These are phyloP conservation scores for Vombatus ursinus DNA, from an alignment of 2,113 vertebrate genomes.

Conservation along the genomic window DNA sequence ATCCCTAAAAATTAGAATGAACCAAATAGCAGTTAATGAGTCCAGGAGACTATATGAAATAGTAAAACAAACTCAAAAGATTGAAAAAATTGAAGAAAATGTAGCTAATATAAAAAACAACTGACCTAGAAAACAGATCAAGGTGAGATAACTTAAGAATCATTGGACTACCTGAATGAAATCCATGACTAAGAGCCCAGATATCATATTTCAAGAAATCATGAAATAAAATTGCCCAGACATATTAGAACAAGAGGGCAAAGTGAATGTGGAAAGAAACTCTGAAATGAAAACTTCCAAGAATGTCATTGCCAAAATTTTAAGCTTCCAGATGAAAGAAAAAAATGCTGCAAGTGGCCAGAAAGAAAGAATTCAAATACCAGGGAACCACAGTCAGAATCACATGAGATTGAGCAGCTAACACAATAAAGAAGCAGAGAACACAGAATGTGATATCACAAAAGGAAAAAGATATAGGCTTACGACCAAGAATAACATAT, in stretches of 20 bases:
- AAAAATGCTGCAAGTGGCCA: neutral
- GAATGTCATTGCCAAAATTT: neutral
- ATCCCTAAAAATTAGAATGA: neutral
- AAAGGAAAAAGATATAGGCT: neutral
- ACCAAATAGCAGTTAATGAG: neutral
- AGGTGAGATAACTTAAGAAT: neutral
- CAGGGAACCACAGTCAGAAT: neutral
- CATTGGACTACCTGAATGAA: neutral
- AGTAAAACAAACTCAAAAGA: neutral
- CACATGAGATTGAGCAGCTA: neutral
- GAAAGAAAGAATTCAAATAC: neutral
- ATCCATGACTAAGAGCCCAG: neutral
- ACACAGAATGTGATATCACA: neutral
- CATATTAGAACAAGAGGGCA: neutral
- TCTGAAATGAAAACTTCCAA: neutral
- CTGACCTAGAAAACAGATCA: neutral
- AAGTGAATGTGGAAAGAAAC: neutral
- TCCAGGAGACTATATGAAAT: neutral
- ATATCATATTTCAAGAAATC: neutral
- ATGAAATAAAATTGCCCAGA: neutral
- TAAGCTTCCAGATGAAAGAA: neutral
- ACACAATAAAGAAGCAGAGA: neutral
- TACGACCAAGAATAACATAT: neutral
- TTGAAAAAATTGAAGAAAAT: neutral
- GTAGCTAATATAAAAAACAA: neutral